Percentiles rank a stretch among this genome's conserved stretches.
phyloP scores from a whole-genome alignment of 2,113 vertebrate species.

The Heterocephalus glaber region DNA sequence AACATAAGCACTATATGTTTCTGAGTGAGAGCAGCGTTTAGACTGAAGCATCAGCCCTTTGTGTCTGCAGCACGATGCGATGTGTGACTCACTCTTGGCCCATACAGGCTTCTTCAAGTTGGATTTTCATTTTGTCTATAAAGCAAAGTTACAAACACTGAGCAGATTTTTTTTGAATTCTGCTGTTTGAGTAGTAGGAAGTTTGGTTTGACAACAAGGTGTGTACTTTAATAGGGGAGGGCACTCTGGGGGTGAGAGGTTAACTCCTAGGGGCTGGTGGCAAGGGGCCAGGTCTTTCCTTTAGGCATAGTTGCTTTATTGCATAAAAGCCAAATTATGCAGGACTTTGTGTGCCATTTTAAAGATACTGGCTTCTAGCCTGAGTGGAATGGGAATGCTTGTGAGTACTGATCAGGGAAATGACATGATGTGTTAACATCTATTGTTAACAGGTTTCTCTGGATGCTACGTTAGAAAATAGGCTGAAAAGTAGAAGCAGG shows the following conservation, averaged over 20 bases:
- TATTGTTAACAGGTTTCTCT: neutral
- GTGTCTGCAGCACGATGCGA: no score
- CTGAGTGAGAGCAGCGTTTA: no score
- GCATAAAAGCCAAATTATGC: neutral
- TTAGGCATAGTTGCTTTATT: neutral
- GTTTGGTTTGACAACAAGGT: neutral
- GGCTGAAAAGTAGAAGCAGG: neutral
- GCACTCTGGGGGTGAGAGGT: neutral
- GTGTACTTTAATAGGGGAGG: neutral
- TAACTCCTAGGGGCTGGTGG: neutral
- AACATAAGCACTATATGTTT: no score
- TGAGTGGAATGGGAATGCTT: neutral
- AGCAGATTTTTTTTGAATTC: no score
- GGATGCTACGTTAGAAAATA: neutral
- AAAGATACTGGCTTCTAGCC: neutral
- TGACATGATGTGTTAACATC: neutral
- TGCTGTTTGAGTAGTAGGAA: no score
- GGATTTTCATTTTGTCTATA: no score
- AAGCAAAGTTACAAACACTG: no score
- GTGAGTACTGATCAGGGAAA: neutral
- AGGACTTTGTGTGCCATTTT: neutral
- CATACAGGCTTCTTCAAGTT: no score
- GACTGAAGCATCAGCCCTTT: no score
- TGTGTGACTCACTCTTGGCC: no score
- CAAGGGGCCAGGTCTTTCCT: neutral